Base-by-base conservation (phyloP, 2,888 invertebrate genomes). In the Lymantria monacha region DNA sequence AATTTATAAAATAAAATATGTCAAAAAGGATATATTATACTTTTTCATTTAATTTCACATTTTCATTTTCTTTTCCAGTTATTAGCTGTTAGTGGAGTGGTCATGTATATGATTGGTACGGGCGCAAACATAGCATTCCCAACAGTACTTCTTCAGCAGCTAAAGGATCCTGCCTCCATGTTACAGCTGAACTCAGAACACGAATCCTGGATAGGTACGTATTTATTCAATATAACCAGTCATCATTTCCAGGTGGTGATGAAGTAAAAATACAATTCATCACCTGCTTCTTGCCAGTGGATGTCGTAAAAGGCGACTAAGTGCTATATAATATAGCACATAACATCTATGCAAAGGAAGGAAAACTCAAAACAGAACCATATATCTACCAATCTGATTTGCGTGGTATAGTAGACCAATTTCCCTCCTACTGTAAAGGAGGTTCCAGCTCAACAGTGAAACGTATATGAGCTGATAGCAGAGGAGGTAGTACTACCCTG, bases 51-150 rank as follows among this genome's bases (percentile, higher is more conserved):
- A 22, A 22, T 22, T 22, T 22, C 5, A 22, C 2, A 22, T 5
- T 41, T 14, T 41, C 7, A 41, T 41, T 1, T 14, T 41, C 7
- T 33, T 3, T 70, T 67, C 9, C 79, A 91, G 90, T 53, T 87
- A 46, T 61, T 87, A n/a, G 85, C 87, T 0, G 85, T 90, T 0
- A 85, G 83, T 56, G 90, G 90, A 0, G 74, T 90, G 46, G 87
- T 90, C 60, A 70, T 89, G 78, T 89, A 90, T 75, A 91, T 89
- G 89, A 87, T 85, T 42, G 90, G 90, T 0, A 88, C 89, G 0
- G 90, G 90, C 0, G 87, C 89, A 48, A 91, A 90, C 70, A 88
- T 91, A 63, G 90, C 87, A 3, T 91, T 75, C 73, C 90, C 90
- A 11, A 90, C 82, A 0, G 90, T 90, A 1, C 72, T 91, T 51